phyloP scores from a whole-genome alignment of 2,113 vertebrate genomes.

The Hoplias malabaricus region DNA sequence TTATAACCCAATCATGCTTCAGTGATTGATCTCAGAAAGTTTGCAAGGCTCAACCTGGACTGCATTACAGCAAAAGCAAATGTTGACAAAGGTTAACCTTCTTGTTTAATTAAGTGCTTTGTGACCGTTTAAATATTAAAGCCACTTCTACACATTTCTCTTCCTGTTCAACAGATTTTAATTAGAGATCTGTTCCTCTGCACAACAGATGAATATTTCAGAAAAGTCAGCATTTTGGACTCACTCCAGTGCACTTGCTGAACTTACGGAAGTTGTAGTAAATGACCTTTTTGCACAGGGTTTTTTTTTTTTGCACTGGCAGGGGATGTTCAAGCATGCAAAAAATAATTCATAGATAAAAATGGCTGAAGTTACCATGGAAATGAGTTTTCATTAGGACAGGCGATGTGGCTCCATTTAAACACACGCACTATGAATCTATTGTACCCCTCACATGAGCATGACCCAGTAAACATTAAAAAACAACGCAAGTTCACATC shows the following conservation, averaged over 20 bases:
- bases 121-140: slow-evolving; percentile 64
- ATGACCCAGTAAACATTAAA: slow-evolving; percentile 6
- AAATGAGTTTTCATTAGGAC: not conserved
- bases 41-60: slow-evolving; percentile 65
- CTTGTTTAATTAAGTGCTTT: slow-evolving; percentile 70
- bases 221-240: slow-evolving; percentile 24
- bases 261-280: not conserved
- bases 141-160: slow-evolving; percentile 53
- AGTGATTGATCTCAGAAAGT: slow-evolving; percentile 62
- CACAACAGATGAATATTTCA: slow-evolving; percentile 54
- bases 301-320: not conserved
- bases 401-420: not conserved
- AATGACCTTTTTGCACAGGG: not conserved
- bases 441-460: not conserved
- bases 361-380: not conserved
- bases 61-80: slow-evolving; percentile 65
- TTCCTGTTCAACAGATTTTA: slow-evolving; percentile 57
- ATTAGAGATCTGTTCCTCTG: slow-evolving; percentile 49
- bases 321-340: not conserved
- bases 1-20: slow-evolving; percentile 58
- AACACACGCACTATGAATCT: not conserved
- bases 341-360: not conserved
- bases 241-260: not conserved
- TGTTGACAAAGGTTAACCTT: slow-evolving; percentile 68
- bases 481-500: not conserved